Conservation (phyloP, 2,888 invertebrate genomes). For the Brachyptera risi region DNA sequence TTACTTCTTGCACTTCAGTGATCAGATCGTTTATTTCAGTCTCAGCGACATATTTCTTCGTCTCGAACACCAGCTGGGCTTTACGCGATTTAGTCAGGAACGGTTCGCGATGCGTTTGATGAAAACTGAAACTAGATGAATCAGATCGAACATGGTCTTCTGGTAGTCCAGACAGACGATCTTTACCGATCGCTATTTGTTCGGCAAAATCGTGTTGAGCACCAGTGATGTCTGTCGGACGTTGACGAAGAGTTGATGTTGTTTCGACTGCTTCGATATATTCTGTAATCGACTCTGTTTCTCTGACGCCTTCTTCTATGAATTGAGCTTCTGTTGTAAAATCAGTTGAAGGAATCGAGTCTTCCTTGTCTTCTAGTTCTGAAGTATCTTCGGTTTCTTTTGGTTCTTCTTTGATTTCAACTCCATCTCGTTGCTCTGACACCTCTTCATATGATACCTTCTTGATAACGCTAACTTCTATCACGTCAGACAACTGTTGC, state of each 20-base stretch:
- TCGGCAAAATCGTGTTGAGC: not conserved
- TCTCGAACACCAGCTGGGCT: conserved; percentile 11
- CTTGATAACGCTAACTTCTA: not conserved
- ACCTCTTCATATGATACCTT: not conserved
- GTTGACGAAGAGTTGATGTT: not conserved
- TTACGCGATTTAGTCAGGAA: conserved; percentile 7
- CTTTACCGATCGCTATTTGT: conserved; percentile 2
- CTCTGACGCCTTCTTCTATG: not conserved
- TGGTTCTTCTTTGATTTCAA: not conserved
- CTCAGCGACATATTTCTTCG: conserved; percentile 30
- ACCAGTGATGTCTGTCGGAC: conserved; percentile 3
- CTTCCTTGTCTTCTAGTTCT: too few relatives aligned
- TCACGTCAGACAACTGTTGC: too few relatives aligned
- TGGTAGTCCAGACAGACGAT: not conserved
- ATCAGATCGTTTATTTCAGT: conserved; percentile 41
- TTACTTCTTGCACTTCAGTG: conserved; percentile 48
- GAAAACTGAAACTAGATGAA: not conserved
- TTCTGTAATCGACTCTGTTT: conserved; percentile 1
- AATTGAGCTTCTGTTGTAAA: too few relatives aligned
- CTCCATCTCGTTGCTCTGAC: not conserved
- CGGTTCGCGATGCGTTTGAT: not conserved
- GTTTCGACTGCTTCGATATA: not conserved
- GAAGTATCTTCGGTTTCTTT: too few relatives aligned
- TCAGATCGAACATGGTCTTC: not conserved
- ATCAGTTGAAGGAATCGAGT: too few relatives aligned